phyloP scores from a whole-genome alignment of 2,888 invertebrate genomes.

The Hanleya hanleyi region DNA sequence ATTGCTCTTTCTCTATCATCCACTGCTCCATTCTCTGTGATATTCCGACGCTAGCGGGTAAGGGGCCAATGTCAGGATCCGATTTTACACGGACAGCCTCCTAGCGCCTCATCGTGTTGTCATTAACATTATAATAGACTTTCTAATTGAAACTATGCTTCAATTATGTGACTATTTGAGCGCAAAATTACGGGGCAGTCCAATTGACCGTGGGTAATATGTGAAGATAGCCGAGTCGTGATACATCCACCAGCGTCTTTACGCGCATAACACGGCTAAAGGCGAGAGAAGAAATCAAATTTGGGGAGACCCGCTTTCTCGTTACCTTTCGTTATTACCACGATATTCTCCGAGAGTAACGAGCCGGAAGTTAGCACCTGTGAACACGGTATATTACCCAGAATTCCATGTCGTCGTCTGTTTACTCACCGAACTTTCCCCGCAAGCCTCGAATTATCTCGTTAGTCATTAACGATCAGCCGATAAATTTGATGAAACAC shows the following conservation, averaged over 20 bases:
- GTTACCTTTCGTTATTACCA: background rate
- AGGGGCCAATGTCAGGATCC: background rate
- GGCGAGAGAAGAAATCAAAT: constrained; percentile 2
- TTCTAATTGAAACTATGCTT: constrained; percentile 12
- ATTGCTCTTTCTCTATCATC: background rate
- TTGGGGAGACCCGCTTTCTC: constrained; percentile 6
- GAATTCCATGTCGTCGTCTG: too few species aligned
- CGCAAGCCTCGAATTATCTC: too few species aligned
- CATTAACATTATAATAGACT: background rate
- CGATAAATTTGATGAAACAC: too few species aligned
- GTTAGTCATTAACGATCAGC: too few species aligned
- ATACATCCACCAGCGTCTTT: background rate
- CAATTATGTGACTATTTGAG: constrained; percentile 10
- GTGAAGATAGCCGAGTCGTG: background rate
- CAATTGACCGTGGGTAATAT: constrained; percentile 11
- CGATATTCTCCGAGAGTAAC: background rate
- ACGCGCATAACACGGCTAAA: background rate
- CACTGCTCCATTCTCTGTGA: background rate
- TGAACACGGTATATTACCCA: background rate
- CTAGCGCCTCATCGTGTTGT: background rate
- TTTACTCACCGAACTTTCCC: too few species aligned
- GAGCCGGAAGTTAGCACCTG: constrained; percentile 4
- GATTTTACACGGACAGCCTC: background rate
- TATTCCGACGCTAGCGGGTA: background rate
- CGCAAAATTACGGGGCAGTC: constrained; percentile 6